Base-by-base conservation (phyloP, 2,113 vertebrate genomes). In the Dinomys branickii region DNA sequence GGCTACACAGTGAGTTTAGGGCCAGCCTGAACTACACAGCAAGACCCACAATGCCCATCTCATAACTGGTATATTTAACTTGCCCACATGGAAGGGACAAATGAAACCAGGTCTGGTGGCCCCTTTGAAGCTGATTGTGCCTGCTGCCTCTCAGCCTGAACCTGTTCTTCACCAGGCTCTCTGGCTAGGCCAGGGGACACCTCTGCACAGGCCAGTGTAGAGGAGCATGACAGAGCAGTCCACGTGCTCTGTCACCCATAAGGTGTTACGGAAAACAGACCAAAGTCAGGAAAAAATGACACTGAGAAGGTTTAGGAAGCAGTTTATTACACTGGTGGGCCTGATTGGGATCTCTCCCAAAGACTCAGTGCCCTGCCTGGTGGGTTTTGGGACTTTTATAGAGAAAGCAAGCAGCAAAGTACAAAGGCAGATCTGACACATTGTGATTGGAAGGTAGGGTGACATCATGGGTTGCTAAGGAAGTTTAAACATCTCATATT, bases 141-240 rank as follows among this genome's bases (percentile, higher is more conserved):
- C 54, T 28, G 73, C 28, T 17, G 16, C 61, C 35, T 81, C 52
- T 77, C 26, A 65, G 35, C 58, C 54, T 1, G 8, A 44, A n/a
- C 8, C 17, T 75, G 73, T 56, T 65, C 54, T 50, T 20, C 12
- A 24, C 35, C 92, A 90, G 78, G 90, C 95, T 90, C 7, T 50
- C 94, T 96, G 69, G 71, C 93, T 92, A 1, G 90, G 65, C 50
- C 63, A 65, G 69, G 82, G 50, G 87, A 30, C 71, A 58, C 12
- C 58, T 12, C n/a, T 91, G 77, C n/a, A 6, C 65, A 63, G 85
- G 89, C 78, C 85, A 4, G 88, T 54, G 8, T 0, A 59, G 22
- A 1, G 71, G 90, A 52, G 77, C 38, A 13, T 9, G 35, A 75
- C 56, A 78, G 85, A 2, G 94, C 54, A 16, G 69, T 20, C 69